Evolutionary conservation across 2,113 vertebrate species (phyloP).

Genomic region (Ascaphus truei): DNA sequence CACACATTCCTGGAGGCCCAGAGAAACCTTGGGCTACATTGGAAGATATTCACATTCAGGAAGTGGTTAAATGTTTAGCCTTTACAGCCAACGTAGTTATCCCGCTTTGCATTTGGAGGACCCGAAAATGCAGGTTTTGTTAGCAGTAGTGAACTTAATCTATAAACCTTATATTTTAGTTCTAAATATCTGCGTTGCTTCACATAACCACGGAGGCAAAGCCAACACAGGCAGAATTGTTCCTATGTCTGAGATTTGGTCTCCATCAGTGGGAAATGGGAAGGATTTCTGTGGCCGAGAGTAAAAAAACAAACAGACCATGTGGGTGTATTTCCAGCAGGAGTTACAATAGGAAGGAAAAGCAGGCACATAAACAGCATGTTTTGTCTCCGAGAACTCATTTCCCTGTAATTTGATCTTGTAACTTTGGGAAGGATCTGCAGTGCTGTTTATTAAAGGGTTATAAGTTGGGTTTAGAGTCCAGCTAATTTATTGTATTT

Average conservation of each 20-base stretch:
- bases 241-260: not conserved
- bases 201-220: not conserved
- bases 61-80: too few species aligned
- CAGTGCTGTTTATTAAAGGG: too few species aligned
- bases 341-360: slow-evolving; percentile 26
- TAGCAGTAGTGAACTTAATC: too few species aligned
- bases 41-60: too few species aligned
- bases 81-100: too few species aligned
- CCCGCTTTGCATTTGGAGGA: too few species aligned
- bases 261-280: slow-evolving; percentile 2
- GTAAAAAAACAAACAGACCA: slow-evolving; percentile 16
- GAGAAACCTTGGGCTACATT: too few species aligned
- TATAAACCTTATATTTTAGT: too few species aligned
- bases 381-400: not conserved
- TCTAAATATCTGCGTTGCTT: too few species aligned
- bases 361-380: slow-evolving; percentile 23
- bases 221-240: not conserved
- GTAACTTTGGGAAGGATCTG: not conserved
- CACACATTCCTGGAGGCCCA: too few species aligned
- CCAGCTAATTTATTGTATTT: not conserved
- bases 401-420: slow-evolving; percentile 26
- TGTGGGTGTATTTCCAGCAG: slow-evolving; percentile 36
- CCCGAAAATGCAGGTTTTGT: too few species aligned
- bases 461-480: not conserved
- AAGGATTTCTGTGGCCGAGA: slow-evolving; percentile 21